phyloP scores from a whole-genome alignment of 2,888 invertebrate genomes.

The Leucophora obtusa region DNA sequence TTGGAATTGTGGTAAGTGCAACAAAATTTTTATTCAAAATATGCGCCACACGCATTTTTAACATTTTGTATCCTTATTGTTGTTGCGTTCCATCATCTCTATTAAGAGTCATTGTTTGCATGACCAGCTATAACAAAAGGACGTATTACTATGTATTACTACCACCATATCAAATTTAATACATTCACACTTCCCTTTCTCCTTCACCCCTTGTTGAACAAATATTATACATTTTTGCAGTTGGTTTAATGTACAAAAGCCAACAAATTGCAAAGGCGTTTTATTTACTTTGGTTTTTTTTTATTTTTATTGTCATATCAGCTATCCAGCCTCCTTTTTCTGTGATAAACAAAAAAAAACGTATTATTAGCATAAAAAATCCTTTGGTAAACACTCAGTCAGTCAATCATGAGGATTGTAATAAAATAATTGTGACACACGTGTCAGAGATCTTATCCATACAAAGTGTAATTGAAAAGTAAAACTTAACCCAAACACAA shows the following conservation, averaged over 20 bases:
- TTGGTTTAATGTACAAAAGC: conserved; percentile 42
- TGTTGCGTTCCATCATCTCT: conserved; percentile 48
- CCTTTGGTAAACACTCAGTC: conserved; percentile 4
- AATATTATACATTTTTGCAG: conserved; percentile 7
- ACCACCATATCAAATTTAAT: background rate
- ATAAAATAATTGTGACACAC: conserved; percentile 77
- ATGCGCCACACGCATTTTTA: background rate
- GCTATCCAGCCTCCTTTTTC: conserved; percentile 35
- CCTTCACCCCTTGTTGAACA: conserved; percentile 1
- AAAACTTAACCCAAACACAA: too few species aligned
- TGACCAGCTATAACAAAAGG: conserved; percentile 39
- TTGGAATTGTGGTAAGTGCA: conserved; percentile 12
- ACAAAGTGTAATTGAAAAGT: too few species aligned
- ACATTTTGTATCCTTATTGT: background rate
- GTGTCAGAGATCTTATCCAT: conserved; percentile 68
- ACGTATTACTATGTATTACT: background rate
- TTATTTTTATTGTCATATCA: conserved; percentile 13
- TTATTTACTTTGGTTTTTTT: conserved; percentile 54
- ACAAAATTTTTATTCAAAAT: conserved; percentile 40
- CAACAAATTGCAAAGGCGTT: conserved; percentile 61
- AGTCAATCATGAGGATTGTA: conserved; percentile 62
- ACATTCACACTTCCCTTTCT: background rate
- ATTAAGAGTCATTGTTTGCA: conserved; percentile 59
- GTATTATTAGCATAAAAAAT: conserved; percentile 47
- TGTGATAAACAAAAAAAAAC: conserved; percentile 13